A percentile compares a stretch with the other conserved stretches of the same genome.
phyloP scores from a whole-genome alignment of 2,797 vertebrate species.

The Perodicticus potto region DNA sequence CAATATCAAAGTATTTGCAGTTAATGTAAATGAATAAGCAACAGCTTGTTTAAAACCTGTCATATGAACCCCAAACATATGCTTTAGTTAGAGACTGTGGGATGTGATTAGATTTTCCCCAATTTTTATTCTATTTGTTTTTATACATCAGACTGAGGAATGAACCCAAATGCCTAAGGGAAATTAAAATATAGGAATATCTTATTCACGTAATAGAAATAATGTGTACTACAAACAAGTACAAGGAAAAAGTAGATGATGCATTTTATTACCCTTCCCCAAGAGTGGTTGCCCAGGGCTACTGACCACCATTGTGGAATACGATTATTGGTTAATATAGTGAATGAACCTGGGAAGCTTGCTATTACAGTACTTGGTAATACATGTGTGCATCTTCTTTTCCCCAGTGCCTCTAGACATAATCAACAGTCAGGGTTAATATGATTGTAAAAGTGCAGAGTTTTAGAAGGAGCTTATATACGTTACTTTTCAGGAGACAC shows the following conservation, averaged over 20 bases:
- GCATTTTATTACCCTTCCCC: not conserved
- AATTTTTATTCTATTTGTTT: not conserved
- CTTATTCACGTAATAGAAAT: not conserved
- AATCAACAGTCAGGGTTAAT: slow-evolving; percentile 33
- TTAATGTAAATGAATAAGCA: not conserved
- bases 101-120: not conserved
- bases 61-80: not conserved
- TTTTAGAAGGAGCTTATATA: not conserved
- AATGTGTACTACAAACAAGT: not conserved
- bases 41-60: not conserved
- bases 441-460: not conserved
- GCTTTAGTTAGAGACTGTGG: not conserved
- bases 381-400: slow-evolving; percentile 5
- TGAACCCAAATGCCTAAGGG: not conserved
- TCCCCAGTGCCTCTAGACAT: slow-evolving; percentile 15
- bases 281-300: not conserved
- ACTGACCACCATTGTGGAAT: not conserved
- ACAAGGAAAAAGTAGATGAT: not conserved
- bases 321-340: not conserved
- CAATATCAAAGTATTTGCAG: not conserved
- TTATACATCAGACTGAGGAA: not conserved
- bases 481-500: slow-evolving; percentile 34
- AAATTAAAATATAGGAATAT: not conserved
- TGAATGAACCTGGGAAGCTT: not conserved
- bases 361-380: not conserved